Base-by-base conservation (phyloP, 2,113 vertebrate species). In the Calidris pygmaea region DNA sequence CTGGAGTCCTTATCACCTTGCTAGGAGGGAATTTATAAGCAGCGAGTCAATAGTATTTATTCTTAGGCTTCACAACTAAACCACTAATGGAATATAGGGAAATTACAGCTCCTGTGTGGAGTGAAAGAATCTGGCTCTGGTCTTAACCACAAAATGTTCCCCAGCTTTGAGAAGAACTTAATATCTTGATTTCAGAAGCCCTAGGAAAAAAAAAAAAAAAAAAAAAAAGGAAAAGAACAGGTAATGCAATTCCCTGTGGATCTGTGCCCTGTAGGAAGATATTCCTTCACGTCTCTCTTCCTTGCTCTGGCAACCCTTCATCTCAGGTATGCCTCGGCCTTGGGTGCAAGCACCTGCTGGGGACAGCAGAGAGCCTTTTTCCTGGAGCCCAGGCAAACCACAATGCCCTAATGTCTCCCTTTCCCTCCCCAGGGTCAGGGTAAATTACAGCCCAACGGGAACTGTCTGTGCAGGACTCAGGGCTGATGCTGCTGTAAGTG, bases 61-160 rank as follows among this genome's bases (percentile, higher is more conserved):
- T 96, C 89, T 93, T 94, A 89, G 78, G 77, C 89, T 97, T 96
- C 80, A 53, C 70, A 92, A 17, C 35, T 53, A 93, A 92, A 92
- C 92, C 86, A 79, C 88, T 93, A 92, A 92, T 85, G 88, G 90
- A 93, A 56, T 86, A 78, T 3, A 70, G 56, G 89, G 80, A 92
- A 96, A 85, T 92, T 60, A 66, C 56, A 87, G 34, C 73, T 81
- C 72, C 89, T 89, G 50, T 75, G 29, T 78, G 83, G 70, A 4
- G 2, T 68, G 70, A 95, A 95, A 70, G 79, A 79, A 87, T 68
- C 73, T 81, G 45, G 6, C 39, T 84, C 65, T 52, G 43, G 10
- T 90, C 45, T 89, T 93, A 68, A 87, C 75, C 75, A 84, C 65
- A 86, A 35, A 60, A 14, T 67, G 50, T 84, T 96, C 39, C 37